A percentile compares a stretch with the other conserved stretches of the same genome.
These are phyloP conservation scores for Dromius quadrimaculatus DNA, from an alignment of 2,888 invertebrate species.

Conservation along the genomic window DNA sequence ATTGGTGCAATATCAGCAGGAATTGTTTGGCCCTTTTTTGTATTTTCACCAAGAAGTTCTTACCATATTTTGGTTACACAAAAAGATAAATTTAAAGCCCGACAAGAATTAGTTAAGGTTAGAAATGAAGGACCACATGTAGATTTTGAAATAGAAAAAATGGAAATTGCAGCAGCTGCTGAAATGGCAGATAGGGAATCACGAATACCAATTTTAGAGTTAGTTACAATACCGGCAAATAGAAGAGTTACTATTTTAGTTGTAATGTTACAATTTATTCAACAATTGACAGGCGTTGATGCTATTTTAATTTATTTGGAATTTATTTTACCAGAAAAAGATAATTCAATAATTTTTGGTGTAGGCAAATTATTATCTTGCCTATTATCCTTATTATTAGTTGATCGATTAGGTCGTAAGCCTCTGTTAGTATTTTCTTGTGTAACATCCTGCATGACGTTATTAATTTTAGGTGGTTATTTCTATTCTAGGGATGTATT, in stretches of 20 bases:
- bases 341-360: constrained; percentile 38
- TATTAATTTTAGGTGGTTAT: constrained; percentile 30
- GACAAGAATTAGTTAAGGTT: constrained; percentile 5
- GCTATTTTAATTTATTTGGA: constrained; percentile 42
- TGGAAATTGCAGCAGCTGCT: constrained; percentile 21
- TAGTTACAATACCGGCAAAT: constrained; percentile 29
- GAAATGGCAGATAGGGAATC: constrained; percentile 13
- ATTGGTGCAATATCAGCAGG: constrained; percentile 24
- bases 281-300: constrained; percentile 42
- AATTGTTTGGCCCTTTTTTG: constrained; percentile 39
- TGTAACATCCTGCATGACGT: constrained; percentile 21
- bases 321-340: constrained; percentile 42
- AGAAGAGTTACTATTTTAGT: constrained; percentile 38
- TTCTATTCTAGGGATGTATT: constrained; percentile 34
- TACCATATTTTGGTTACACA: constrained; percentile 32
- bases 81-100: constrained; percentile 4
- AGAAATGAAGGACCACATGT: constrained; percentile 19
- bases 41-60: constrained; percentile 9
- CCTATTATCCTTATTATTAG: constrained; percentile 27
- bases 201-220: constrained; percentile 33
- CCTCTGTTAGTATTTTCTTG: constrained; percentile 42
- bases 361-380: constrained; percentile 34
- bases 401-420: constrained; percentile 40
- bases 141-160: constrained; percentile 24
- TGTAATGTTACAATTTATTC: constrained; percentile 39